Evolutionary conservation across 2,113 vertebrate species (phyloP), one percentile per base, ranked within the genome.

Genomic region (Coturnix japonica): DNA sequence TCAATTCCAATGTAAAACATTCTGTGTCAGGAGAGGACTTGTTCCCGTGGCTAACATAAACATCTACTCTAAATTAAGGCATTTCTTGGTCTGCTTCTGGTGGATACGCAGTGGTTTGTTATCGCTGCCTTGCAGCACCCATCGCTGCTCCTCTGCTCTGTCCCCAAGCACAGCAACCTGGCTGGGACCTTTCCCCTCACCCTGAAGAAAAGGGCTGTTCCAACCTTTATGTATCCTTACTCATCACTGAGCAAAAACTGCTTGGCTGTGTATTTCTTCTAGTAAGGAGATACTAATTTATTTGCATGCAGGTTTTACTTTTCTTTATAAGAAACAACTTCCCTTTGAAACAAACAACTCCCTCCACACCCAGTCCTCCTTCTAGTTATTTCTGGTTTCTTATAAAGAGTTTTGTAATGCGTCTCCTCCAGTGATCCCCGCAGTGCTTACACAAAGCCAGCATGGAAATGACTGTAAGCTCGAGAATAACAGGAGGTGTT

Each of bases 231-330:
- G 13, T n/a, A 9, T 79, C 81, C 41, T 1, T 44, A 0, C 20
- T 51, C 19, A 15, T 87, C 0, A 0, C 37, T 41, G 65, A 4
- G 51, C 25, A 30, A 13, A 31, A 56, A 30, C 53, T 65, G 44
- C 25, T 86, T 66, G 84, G 69, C 85, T 69, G 11, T 60, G 11
- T 66, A 11, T 69, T 91, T 71, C 74, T 91, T 73, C 37, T 18
- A 9, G 73, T 30, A 67, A 44, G 56, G 66, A 88, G 93, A 90
- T 91, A 78, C 74, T 95, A 25, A 94, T 95, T 94, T 91, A 95
- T 91, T 86, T 84, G 74, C 25, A 13, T 81, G 80, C 53, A 89
- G 75, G 81, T 96, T 94, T 95, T 84, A 91, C 81, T 86, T 93
- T 77, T 74, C 81, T 91, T 84, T 87, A 72, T 90, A 94, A 75